Percentiles rank a stretch among this genome's conserved stretches.
Conservation (phyloP, 2,113 vertebrate species). For the Corythoichthys haematopterus region DNA sequence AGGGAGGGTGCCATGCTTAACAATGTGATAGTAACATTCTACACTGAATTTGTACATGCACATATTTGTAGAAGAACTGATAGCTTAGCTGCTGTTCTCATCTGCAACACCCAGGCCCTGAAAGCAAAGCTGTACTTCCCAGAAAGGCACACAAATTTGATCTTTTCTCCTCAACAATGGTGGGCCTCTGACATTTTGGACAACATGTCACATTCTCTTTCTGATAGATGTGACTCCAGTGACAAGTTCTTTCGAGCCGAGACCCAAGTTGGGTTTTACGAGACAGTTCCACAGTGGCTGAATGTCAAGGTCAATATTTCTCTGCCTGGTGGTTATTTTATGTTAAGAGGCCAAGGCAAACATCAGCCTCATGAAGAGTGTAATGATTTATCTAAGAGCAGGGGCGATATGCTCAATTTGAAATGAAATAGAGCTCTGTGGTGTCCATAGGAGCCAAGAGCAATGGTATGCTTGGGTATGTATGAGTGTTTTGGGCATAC, state of each 20-base stretch:
- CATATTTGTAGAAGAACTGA: constrained; percentile 12
- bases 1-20: constrained; percentile 45
- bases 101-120: constrained; percentile 48
- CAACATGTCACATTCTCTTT: constrained; percentile 55
- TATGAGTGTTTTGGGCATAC: constrained; percentile 24
- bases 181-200: constrained; percentile 29
- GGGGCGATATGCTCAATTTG: constrained; percentile 59
- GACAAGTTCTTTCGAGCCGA: constrained; percentile 23
- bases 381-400: constrained; percentile 68
- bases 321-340: constrained; percentile 49
- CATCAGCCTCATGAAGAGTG: constrained; percentile 54
- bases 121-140: constrained; percentile 24
- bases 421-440: constrained; percentile 51
- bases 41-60: constrained; percentile 5
- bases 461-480: constrained; percentile 28
- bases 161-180: constrained; percentile 33
- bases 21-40: constrained; percentile 51
- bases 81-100: constrained; percentile 50
- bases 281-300: constrained; percentile 53
- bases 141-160: constrained; percentile 25
- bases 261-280: constrained; percentile 46
- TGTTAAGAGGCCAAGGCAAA: constrained; percentile 60
- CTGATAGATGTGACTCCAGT: constrained; percentile 47
- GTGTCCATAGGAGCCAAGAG: constrained; percentile 35
- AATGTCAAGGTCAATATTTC: constrained; percentile 53